A percentile compares a stretch with the other conserved stretches of the same genome.
Conservation (phyloP, 2,888 invertebrate species). For the Pilophorus perplexus region DNA sequence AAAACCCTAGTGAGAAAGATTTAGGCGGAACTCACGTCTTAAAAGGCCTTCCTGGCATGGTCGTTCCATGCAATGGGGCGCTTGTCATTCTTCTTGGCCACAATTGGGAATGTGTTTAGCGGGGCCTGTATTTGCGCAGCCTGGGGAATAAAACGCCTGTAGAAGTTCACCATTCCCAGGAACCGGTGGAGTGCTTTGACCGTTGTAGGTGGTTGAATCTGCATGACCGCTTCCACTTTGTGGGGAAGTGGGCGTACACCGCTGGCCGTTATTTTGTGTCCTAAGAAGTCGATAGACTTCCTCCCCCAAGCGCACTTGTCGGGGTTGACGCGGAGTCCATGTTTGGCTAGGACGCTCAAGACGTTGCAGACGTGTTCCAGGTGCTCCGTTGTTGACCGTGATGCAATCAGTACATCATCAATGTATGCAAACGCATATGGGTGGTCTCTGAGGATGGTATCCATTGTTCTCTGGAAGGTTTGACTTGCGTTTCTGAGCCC, state of each 20-base stretch:
- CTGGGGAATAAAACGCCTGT: not conserved
- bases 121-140: constrained; percentile 38
- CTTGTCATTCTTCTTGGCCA: no score
- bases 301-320: constrained; percentile 3
- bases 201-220: not conserved
- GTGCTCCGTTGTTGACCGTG: not conserved
- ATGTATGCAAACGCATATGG: not conserved
- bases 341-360: not conserved
- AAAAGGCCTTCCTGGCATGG: no score
- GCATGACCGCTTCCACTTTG: constrained; percentile 14
- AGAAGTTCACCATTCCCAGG: constrained; percentile 21
- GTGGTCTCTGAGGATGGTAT: constrained; percentile 11
- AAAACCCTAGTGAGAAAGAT: no score
- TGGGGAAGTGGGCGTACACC: constrained; percentile 9
- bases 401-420: constrained; percentile 19
- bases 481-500: constrained; percentile 17
- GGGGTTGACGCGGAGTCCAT: constrained; percentile 11
- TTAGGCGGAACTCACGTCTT: no score
- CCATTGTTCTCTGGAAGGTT: constrained; percentile 14
- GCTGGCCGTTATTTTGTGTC: constrained; percentile 8
- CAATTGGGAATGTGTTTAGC: no score
- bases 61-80: no score
- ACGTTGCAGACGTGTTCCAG: not conserved
- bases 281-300: constrained; percentile 6
- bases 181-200: constrained; percentile 2